These are phyloP conservation scores for Cynodonichthys magdalenae DNA, from an alignment of 2,797 vertebrate genomes.

Conservation along the genomic window DNA sequence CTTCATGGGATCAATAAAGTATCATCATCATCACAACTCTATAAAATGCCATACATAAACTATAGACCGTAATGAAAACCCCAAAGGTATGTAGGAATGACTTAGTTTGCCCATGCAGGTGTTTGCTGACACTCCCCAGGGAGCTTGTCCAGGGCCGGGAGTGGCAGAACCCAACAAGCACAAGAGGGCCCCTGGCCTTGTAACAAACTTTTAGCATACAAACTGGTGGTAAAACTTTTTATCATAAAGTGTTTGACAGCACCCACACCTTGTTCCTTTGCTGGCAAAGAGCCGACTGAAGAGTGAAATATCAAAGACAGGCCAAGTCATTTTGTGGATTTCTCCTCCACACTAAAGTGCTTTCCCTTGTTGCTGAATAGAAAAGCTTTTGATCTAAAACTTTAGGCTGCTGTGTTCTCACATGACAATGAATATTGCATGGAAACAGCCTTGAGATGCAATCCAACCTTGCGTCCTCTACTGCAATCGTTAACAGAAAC, in stretches of 20 bases:
- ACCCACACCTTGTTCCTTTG: slow-evolving; percentile 32
- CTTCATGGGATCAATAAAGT: too few relatives aligned
- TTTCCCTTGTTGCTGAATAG: slow-evolving; percentile 73
- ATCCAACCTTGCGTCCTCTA: slow-evolving; percentile 52
- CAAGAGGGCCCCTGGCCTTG: too few relatives aligned
- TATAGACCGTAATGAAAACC: too few relatives aligned
- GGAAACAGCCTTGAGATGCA: slow-evolving; percentile 71
- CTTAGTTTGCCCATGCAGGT: too few relatives aligned
- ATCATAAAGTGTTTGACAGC: slow-evolving; percentile 20
- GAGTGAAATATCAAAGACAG: slow-evolving; percentile 73
- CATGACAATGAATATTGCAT: slow-evolving; percentile 82
- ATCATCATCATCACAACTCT: too few relatives aligned
- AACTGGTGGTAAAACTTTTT: slow-evolving; percentile 26
- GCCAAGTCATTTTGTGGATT: slow-evolving; percentile 61
- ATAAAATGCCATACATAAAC: too few relatives aligned
- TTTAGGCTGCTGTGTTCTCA: slow-evolving; percentile 68
- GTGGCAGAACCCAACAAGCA: too few relatives aligned
- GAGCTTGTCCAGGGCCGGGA: too few relatives aligned
- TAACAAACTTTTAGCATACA: too few relatives aligned
- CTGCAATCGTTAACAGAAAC: slow-evolving; percentile 58
- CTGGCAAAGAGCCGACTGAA: slow-evolving; percentile 57
- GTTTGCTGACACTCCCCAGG: too few relatives aligned
- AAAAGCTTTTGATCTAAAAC: slow-evolving; percentile 81
- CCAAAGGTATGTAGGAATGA: too few relatives aligned
- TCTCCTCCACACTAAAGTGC: slow-evolving; percentile 68